Conservation (phyloP, 2,113 vertebrate genomes). For the Micronycteris hirsuta region DNA sequence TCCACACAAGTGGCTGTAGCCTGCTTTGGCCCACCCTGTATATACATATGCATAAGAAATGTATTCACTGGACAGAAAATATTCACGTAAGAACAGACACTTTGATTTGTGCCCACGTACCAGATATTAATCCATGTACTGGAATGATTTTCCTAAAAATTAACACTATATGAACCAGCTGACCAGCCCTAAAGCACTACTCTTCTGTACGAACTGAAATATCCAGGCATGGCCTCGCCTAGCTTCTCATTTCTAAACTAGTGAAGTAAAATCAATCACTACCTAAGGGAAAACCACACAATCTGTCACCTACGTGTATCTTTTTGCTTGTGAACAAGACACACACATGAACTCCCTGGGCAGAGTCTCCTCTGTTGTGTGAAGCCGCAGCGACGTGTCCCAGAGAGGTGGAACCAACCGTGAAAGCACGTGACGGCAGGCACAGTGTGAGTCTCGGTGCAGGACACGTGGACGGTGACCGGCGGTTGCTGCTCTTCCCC, state of each 20-base stretch:
- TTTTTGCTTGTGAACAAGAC: neutral
- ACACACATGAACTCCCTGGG: neutral
- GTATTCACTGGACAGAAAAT: neutral
- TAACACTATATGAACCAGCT: neutral
- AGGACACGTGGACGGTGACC: accelerated
- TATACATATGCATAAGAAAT: too few relatives aligned
- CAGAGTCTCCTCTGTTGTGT: neutral
- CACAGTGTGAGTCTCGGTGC: too few relatives aligned
- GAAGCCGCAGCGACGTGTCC: neutral
- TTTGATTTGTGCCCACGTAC: conserved; percentile 19
- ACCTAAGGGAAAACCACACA: neutral
- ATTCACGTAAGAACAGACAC: neutral
- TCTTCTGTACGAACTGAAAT: neutral
- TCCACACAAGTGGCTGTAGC: neutral
- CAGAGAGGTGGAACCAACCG: neutral
- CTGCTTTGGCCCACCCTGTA: neutral
- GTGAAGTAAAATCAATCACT: neutral
- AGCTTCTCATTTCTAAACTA: neutral
- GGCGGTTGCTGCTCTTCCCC: too few relatives aligned
- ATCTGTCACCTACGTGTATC: neutral
- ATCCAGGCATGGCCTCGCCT: neutral
- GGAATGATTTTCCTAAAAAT: conserved; percentile 24
- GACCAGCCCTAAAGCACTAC: neutral
- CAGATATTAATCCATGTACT: neutral
- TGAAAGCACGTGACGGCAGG: too few relatives aligned